Percentiles rank a stretch among this genome's conserved stretches.
These are phyloP conservation scores for Tenthredo notha DNA, from an alignment of 2,888 invertebrate genomes.

Conservation along the genomic window DNA sequence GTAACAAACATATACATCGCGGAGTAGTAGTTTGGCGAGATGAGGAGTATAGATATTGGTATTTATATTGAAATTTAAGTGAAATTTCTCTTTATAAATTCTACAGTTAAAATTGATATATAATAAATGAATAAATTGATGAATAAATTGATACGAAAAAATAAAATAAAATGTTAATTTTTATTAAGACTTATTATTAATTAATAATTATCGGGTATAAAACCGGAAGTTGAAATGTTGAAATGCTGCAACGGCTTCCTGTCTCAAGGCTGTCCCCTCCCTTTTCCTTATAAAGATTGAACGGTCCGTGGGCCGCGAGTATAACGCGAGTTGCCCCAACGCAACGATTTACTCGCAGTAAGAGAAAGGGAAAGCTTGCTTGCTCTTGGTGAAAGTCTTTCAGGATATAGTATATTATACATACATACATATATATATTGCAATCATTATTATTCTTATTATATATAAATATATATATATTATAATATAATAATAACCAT, in stretches of 20 bases:
- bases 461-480: too few species aligned
- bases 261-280: constrained; percentile 42
- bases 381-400: constrained; percentile 73
- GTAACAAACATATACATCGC: background rate
- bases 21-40: background rate
- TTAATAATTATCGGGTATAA: constrained; percentile 14
- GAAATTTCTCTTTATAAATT: background rate
- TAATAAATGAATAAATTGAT: background rate
- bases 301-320: constrained; percentile 23
- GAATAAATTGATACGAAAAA: background rate
- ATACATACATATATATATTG: background rate
- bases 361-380: constrained; percentile 75
- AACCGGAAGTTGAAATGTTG: constrained; percentile 44
- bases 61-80: background rate
- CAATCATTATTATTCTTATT: too few species aligned
- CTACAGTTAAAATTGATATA: background rate
- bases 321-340: background rate
- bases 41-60: background rate
- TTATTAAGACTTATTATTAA: background rate
- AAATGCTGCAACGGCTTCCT: constrained; percentile 26
- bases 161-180: constrained; percentile 11
- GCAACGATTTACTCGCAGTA: constrained; percentile 52
- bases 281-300: constrained; percentile 13
- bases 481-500: background rate
- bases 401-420: constrained; percentile 60